Evolutionary conservation across 1,140 invertebrate species (phyloP), one percentile per base, ranked within the genome.

Genomic region (Wiebesia pumilae): DNA sequence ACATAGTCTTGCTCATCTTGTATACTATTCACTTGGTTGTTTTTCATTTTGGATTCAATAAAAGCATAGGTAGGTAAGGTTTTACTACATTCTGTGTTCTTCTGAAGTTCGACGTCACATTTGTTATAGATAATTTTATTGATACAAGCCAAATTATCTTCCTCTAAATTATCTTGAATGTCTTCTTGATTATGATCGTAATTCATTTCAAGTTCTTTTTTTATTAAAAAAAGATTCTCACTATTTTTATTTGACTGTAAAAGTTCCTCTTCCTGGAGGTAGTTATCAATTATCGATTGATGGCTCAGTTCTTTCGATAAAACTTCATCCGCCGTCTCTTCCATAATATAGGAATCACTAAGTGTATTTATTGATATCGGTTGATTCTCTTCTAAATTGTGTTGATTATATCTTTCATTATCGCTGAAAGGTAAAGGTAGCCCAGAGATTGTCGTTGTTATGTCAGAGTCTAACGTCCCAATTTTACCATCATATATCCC

Each of bases 201-300:
- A 0, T 69, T 81, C 6, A 67, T 75, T 9, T 9, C 21, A 0
- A 40, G 0, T 33, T n/a, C 27, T 12, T 14, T 40, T 6, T 86
- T 77, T n/a, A 30, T 3, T 21, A 27, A 58, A 3, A 80, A 43
- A 14, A 67, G 16, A 14, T 73, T 65, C 0, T 77, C 71, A 30
- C 71, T 77, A 0, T 82, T 38, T 0, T 87, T 71, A 12, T 87
- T 77, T 0, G 24, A 0, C 67, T 51, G 69, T 24, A 19, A 12
- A 16, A 87, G 16, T 58, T 87, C 84, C 16, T 90, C 86, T 33
- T 90, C 84, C 12, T 86, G 73, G 9, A 89, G 79, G 43, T 88
- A 83, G 65, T 90, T 89, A 16, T 89, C 86, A 16, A 73, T 73
- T 10, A 73, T 77, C 4, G 75, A 80, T 38, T 83, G 10, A 27